phyloP scores from a whole-genome alignment of 2,888 invertebrate genomes.

The Eupithecia centaureata region DNA sequence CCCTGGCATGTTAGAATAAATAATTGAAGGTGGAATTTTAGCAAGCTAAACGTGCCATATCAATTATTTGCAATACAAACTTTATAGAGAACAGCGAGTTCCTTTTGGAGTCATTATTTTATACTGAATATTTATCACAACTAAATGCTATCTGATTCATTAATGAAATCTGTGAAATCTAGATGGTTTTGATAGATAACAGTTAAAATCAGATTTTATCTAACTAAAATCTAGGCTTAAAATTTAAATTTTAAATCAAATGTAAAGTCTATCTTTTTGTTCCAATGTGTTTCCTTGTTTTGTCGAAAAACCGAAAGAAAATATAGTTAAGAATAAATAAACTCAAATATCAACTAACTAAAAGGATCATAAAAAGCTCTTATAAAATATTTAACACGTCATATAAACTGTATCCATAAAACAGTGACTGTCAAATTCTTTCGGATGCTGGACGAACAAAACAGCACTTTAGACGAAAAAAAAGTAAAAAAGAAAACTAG shows the following conservation, averaged over 20 bases:
- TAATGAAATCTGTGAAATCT: neutral
- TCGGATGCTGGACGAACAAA: slow-evolving; percentile 82
- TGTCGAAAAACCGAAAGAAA: neutral
- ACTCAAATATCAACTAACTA: neutral
- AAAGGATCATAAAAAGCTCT: neutral
- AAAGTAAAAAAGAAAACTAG: slow-evolving; percentile 74
- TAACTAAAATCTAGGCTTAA: neutral
- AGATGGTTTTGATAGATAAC: neutral
- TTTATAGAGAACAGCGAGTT: slow-evolving; percentile 8
- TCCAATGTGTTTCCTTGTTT: neutral
- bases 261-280: too few species aligned
- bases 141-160: neutral
- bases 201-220: neutral
- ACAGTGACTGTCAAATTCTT: slow-evolving; percentile 83
- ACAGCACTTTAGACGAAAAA: slow-evolving; percentile 82
- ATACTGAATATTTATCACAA: neutral
- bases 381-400: slow-evolving; percentile 23
- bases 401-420: slow-evolving; percentile 63
- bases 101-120: slow-evolving; percentile 9
- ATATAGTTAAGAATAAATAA: neutral
- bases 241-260: neutral
- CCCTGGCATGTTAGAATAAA: slow-evolving; percentile 48
- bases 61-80: slow-evolving; percentile 1
- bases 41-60: slow-evolving; percentile 49
- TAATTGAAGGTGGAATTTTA: slow-evolving; percentile 51